These are phyloP conservation scores for Omphaloscelis lunosa DNA, from an alignment of 2,888 invertebrate species.

Conservation along the genomic window DNA sequence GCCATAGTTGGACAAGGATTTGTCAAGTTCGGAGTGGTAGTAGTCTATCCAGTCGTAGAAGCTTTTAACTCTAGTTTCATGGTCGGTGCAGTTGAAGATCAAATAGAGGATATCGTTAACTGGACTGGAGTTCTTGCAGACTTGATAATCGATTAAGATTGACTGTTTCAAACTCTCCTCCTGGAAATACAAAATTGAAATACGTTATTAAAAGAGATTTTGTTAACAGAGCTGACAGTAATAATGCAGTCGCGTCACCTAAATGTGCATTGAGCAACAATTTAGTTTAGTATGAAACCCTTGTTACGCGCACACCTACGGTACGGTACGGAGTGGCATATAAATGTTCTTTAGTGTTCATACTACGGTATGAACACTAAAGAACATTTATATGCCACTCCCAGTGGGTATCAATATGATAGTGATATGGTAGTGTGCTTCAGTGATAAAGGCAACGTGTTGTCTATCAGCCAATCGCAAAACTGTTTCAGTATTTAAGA, in stretches of 20 bases:
- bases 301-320: background rate
- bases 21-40: constrained; percentile 68
- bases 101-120: constrained; percentile 71
- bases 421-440: no score
- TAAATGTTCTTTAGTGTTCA: no score
- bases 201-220: background rate
- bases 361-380: no score
- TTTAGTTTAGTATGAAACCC: background rate
- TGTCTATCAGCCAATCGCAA: background rate
- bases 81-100: constrained; percentile 74
- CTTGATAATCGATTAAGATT: constrained; percentile 76
- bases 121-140: constrained; percentile 69
- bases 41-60: constrained; percentile 72
- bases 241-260: background rate
- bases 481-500: background rate
- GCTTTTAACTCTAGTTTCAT: constrained; percentile 67
- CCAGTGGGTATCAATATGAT: background rate
- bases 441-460: background rate
- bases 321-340: no score
- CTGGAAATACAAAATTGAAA: constrained; percentile 63
- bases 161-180: constrained; percentile 63
- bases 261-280: background rate
- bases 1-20: constrained; percentile 62
- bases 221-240: background rate
- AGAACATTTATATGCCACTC: background rate